These are phyloP conservation scores for Micropterix aruncella DNA, from an alignment of 2,888 invertebrate genomes.

Conservation along the genomic window DNA sequence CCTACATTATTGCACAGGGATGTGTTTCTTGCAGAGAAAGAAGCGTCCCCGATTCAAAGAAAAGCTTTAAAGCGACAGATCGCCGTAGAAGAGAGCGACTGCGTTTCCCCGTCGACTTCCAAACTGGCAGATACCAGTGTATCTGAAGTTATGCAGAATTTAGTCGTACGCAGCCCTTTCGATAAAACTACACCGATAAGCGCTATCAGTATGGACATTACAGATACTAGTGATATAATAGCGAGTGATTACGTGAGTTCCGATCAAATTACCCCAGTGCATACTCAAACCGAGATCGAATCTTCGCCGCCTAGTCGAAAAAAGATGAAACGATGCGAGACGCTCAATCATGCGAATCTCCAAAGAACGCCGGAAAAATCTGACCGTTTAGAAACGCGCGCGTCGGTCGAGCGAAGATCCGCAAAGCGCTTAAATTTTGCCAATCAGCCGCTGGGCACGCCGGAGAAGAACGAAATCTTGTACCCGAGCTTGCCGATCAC, in stretches of 20 bases:
- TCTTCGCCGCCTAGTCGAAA: neutral
- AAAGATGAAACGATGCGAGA: neutral
- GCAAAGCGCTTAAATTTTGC: constrained; percentile 5
- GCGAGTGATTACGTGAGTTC: neutral
- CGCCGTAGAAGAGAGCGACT: constrained; percentile 4
- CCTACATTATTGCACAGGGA: neutral
- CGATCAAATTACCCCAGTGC: neutral
- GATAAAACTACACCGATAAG: neutral
- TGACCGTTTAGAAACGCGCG: neutral
- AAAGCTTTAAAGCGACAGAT: constrained; percentile 5
- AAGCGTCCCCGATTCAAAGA: neutral
- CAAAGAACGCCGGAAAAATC: neutral
- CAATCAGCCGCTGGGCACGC: constrained; percentile 6
- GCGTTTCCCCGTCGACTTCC: neutral
- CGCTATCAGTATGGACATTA: neutral
- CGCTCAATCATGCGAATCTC: neutral
- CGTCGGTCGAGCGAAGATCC: constrained; percentile 3
- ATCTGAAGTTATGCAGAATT: neutral
- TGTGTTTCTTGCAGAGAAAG: constrained; percentile 1
- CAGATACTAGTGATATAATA: neutral
- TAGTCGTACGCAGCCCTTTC: neutral
- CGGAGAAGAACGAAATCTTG: constrained; percentile 10
- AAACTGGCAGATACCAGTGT: constrained; percentile 4
- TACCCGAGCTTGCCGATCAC: constrained; percentile 9
- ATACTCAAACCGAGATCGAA: neutral